Conservation (phyloP, 2,797 vertebrate genomes). For the Hydrolagus colliei region DNA sequence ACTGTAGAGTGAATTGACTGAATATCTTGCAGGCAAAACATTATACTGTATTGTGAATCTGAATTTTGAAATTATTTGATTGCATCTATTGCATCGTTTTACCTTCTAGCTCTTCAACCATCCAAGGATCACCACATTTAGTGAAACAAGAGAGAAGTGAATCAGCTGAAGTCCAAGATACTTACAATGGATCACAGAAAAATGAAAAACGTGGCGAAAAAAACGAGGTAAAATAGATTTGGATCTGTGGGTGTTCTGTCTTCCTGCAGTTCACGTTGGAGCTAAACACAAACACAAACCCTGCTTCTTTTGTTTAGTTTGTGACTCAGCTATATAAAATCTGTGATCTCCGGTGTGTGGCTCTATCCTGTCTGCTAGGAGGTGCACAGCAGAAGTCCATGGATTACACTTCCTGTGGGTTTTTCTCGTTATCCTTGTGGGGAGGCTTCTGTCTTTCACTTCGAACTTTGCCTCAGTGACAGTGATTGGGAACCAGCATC, state of each 20-base stretch:
- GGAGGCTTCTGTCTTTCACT: too few species aligned
- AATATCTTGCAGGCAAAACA: too few species aligned
- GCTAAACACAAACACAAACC: background rate
- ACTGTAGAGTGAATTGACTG: too few species aligned
- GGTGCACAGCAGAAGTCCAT: too few species aligned
- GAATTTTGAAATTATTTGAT: background rate
- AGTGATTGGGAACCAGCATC: too few species aligned
- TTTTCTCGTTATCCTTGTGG: too few species aligned
- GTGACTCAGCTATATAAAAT: too few species aligned
- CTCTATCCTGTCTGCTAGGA: too few species aligned
- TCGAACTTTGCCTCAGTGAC: too few species aligned
- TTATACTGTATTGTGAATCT: background rate
- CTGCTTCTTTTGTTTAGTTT: background rate
- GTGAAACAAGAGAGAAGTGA: slow-evolving; percentile 7
- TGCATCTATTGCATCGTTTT: background rate
- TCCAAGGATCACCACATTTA: slow-evolving; percentile 8
- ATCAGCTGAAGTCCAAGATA: background rate
- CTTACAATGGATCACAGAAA: slow-evolving; percentile 27
- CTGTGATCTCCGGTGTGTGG: too few species aligned
- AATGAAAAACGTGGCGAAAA: slow-evolving; percentile 10
- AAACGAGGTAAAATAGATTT: background rate
- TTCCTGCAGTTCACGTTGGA: background rate
- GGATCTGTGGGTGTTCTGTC: too few species aligned
- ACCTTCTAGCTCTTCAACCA: background rate
- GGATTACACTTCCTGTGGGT: too few species aligned